A percentile compares a stretch with the other conserved stretches of the same genome.
Evolutionary conservation across 2,797 vertebrate genomes (phyloP).

Genomic region (Platalea minor): DNA sequence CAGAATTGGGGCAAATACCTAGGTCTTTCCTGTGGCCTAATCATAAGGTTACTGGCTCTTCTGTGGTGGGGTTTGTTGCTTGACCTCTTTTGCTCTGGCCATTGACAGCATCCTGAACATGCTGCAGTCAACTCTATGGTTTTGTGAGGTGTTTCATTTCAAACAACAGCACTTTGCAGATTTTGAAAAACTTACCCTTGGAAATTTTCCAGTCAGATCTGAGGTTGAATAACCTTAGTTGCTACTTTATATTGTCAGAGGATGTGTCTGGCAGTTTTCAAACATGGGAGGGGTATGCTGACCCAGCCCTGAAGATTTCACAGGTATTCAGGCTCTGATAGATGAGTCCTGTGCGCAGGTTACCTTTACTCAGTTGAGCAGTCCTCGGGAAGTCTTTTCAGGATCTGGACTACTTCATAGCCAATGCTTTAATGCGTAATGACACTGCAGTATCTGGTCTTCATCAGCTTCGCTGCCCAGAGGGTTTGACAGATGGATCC

Average conservation of each 20-base stretch:
- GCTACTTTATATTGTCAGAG: background rate
- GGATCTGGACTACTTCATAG: background rate
- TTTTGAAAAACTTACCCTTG: background rate
- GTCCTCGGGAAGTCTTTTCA: background rate
- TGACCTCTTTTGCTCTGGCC: background rate
- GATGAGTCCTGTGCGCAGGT: background rate
- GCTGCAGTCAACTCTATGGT: background rate
- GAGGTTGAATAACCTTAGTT: background rate
- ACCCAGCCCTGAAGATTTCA: background rate
- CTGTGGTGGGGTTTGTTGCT: background rate
- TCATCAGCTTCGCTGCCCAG: background rate
- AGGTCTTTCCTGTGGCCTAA: background rate
- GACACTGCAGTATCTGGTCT: background rate
- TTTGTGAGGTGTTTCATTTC: background rate
- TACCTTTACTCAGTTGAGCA: background rate
- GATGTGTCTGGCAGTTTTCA: background rate
- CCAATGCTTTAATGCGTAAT: background rate
- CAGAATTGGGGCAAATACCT: background rate
- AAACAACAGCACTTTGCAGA: background rate
- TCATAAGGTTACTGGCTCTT: background rate
- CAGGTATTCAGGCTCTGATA: background rate
- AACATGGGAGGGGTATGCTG: background rate
- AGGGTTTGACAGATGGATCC: background rate
- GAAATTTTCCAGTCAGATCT: background rate
- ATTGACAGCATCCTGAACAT: background rate